Percentiles rank a stretch among this genome's conserved stretches.
Evolutionary conservation across 2,888 invertebrate genomes (phyloP).

Genomic region (Andrena chrysosceles): DNA sequence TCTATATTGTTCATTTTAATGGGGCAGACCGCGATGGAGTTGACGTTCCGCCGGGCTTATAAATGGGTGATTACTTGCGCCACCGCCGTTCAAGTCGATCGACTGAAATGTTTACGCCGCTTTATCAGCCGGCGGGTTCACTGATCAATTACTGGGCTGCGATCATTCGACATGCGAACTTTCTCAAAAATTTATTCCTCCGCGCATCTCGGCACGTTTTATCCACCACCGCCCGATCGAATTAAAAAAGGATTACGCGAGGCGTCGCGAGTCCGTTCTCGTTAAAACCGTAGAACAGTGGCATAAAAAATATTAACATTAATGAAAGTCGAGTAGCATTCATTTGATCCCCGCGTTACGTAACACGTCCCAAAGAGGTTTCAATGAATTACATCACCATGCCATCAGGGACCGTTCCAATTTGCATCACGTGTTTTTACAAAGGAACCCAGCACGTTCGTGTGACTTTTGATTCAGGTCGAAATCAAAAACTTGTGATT

Average conservation of each 20-base stretch:
- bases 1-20: slow-evolving; percentile 57
- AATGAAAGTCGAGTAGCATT: not conserved
- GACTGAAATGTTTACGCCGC: too few species aligned
- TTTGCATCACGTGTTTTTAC: not conserved
- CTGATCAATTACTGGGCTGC: not conserved
- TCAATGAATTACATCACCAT: not conserved
- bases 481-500: slow-evolving; percentile 9
- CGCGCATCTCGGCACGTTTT: too few species aligned
- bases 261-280: not conserved
- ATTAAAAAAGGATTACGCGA: not conserved
- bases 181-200: not conserved
- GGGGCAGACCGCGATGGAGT: slow-evolving; percentile 31
- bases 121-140: not conserved
- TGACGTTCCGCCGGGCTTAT: slow-evolving; percentile 8
- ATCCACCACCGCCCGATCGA: too few species aligned
- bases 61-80: not conserved
- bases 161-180: not conserved
- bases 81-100: too few species aligned
- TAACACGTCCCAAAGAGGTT: slow-evolving; percentile 1
- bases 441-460: not conserved
- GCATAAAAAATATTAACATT: not conserved
- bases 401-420: not conserved
- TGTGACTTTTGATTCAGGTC: not conserved
- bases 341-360: not conserved
- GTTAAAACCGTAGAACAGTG: not conserved